These are phyloP conservation scores for Rhinogobius similis DNA, from an alignment of 2,113 vertebrate genomes.

Conservation along the genomic window DNA sequence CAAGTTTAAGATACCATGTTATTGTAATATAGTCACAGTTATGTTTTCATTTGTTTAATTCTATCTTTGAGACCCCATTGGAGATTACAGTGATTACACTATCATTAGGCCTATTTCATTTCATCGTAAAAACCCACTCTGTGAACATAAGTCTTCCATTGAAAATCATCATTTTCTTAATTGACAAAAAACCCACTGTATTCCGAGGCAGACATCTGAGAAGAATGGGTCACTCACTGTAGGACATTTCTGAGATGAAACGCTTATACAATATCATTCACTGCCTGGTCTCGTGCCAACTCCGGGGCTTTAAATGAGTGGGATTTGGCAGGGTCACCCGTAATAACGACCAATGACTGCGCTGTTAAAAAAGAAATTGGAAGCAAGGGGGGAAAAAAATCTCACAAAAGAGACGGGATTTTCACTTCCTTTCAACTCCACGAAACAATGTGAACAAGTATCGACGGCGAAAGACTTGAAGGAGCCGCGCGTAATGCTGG, in stretches of 20 bases:
- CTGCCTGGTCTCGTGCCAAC: conserved; percentile 34
- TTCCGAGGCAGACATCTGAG: conserved; percentile 33
- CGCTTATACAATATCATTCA: conserved; percentile 29
- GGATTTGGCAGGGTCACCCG: conserved; percentile 40
- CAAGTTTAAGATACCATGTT: too few relatives aligned
- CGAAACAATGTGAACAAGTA: conserved; percentile 19
- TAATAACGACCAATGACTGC: conserved; percentile 36
- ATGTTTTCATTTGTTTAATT: too few relatives aligned
- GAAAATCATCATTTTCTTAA: conserved; percentile 26
- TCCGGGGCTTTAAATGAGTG: conserved; percentile 39
- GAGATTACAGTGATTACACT: not conserved
- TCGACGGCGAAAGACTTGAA: conserved; percentile 38
- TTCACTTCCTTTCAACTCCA: not conserved
- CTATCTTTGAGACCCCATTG: not conserved
- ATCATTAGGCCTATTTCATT: too few relatives aligned
- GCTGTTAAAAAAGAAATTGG: conserved; percentile 5
- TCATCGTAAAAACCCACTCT: conserved; percentile 1
- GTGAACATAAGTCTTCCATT: conserved; percentile 14
- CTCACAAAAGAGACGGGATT: conserved; percentile 24
- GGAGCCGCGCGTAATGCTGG: conserved; percentile 19
- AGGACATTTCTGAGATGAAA: conserved; percentile 48
- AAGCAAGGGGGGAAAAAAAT: not conserved
- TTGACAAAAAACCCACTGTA: conserved; percentile 47
- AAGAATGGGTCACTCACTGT: conserved; percentile 30
- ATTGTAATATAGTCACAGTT: too few relatives aligned